A percentile compares a stretch with the other conserved stretches of the same genome.
Conservation (phyloP, 2,888 invertebrate genomes). For the Arrhopalites spinosus region DNA sequence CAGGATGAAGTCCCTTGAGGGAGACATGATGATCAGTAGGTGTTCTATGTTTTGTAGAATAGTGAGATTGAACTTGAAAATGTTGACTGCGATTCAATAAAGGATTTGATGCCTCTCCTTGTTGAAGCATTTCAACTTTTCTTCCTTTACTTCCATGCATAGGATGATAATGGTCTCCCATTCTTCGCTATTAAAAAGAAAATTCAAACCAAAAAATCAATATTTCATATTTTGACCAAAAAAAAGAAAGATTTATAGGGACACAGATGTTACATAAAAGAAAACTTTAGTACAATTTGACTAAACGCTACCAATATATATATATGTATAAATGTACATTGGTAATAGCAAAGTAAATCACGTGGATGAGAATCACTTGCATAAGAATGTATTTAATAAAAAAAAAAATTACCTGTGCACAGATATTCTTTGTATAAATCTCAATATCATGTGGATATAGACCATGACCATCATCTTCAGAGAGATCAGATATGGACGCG, state of each 20-base stretch:
- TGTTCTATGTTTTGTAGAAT: constrained; percentile 49
- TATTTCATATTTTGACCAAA: neutral
- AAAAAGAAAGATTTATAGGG: neutral
- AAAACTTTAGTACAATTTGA: no score
- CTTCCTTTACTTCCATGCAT: constrained; percentile 51
- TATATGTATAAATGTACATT: neutral
- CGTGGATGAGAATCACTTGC: no score
- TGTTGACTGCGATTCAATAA: constrained; percentile 47
- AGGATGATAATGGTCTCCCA: constrained; percentile 44
- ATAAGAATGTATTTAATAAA: neutral
- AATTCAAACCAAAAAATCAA: neutral
- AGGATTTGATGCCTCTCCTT: constrained; percentile 54
- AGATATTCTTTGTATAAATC: constrained; percentile 54
- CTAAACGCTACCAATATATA: no score
- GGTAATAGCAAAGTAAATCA: no score
- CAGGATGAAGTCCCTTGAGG: constrained; percentile 54
- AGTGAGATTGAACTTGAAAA: constrained; percentile 33
- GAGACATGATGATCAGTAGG: constrained; percentile 55
- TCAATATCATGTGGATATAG: constrained; percentile 55
- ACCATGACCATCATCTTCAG: constrained; percentile 54
- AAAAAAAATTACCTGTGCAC: constrained; percentile 49
- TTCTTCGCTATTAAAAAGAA: constrained; percentile 22
- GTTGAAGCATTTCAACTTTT: constrained; percentile 53
- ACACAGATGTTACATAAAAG: no score
- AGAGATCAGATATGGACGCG: constrained; percentile 55